Conservation (phyloP, 2,797 vertebrate species). For the Taeniopygia guttata region DNA sequence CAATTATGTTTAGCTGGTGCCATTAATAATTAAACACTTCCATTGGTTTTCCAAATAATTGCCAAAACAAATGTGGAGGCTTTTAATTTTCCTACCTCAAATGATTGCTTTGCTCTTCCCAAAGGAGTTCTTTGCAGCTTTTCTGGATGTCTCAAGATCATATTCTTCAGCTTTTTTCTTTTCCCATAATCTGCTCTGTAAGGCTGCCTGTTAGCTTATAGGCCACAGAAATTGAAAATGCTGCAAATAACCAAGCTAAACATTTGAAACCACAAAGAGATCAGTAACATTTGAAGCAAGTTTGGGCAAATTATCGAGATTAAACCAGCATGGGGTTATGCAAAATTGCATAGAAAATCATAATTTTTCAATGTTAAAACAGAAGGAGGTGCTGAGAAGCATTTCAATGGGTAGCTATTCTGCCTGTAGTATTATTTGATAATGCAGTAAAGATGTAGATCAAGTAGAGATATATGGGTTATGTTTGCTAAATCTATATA, state of each 20-base stretch:
- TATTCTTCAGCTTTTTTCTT: background rate
- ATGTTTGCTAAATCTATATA: background rate
- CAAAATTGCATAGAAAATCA: background rate
- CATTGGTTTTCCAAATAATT: constrained; percentile 47
- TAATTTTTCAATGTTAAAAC: background rate
- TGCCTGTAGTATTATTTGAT: background rate
- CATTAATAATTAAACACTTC: constrained; percentile 63
- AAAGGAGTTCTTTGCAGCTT: background rate
- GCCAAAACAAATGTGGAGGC: constrained; percentile 23
- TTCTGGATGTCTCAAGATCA: background rate
- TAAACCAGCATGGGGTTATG: background rate
- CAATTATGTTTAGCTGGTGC: constrained; percentile 39
- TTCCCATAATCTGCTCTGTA: background rate
- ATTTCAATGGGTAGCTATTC: background rate
- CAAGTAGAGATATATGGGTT: background rate
- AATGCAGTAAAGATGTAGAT: background rate
- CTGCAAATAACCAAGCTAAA: background rate
- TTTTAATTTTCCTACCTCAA: background rate
- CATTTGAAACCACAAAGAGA: background rate
- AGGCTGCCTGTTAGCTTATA: background rate
- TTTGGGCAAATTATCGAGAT: background rate
- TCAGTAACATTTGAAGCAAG: background rate
- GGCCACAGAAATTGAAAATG: background rate
- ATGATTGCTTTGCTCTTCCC: background rate
- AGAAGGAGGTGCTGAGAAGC: background rate